Evolutionary conservation across 2,113 vertebrate species (phyloP).

Genomic region (Cichladusa arquata): DNA sequence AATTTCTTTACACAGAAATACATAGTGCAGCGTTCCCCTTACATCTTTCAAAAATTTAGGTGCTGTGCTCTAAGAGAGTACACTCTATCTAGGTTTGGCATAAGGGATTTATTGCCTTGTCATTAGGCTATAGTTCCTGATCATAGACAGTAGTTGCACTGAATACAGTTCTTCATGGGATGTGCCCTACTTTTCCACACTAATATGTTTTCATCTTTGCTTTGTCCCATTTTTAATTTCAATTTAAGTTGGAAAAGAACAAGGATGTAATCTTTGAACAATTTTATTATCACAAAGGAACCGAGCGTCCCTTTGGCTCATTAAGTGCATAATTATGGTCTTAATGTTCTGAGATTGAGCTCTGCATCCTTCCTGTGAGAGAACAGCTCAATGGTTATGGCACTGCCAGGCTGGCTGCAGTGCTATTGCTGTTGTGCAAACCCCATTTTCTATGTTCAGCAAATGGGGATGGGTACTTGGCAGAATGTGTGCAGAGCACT

Average conservation of each 20-base stretch:
- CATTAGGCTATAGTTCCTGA: neutral
- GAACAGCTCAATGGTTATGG: neutral
- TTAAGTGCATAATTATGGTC: neutral
- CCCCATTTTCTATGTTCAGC: neutral
- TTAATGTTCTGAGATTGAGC: neutral
- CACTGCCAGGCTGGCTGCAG: neutral
- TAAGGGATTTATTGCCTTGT: neutral
- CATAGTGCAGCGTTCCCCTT: neutral
- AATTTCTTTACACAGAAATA: neutral
- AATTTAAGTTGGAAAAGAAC: neutral
- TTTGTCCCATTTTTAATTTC: neutral
- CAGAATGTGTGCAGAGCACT: neutral
- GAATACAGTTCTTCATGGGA: neutral
- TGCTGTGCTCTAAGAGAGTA: neutral
- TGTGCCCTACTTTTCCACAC: neutral
- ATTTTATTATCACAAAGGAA: neutral
- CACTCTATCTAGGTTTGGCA: neutral
- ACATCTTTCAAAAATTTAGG: neutral
- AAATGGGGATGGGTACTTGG: neutral
- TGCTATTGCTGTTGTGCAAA: neutral
- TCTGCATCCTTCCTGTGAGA: neutral
- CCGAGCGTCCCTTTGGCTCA: neutral
- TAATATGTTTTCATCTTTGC: neutral
- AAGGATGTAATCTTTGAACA: neutral
- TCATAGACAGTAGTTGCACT: neutral